These are phyloP conservation scores for Holothuria leucospilota DNA, from an alignment of 53 echinoderm and acorn worm species.

Conservation along the genomic window DNA sequence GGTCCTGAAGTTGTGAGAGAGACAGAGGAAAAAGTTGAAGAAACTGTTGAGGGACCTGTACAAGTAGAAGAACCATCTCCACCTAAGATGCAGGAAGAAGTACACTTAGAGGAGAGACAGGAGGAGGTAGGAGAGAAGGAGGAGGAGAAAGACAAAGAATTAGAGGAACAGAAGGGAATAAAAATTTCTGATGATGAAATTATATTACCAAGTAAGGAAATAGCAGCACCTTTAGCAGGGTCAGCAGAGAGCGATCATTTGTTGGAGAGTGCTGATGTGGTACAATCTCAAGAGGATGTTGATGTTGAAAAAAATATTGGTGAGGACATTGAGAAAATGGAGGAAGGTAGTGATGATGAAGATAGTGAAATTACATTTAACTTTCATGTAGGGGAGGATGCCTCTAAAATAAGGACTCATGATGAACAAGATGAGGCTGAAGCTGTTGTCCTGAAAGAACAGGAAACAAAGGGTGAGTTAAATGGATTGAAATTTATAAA, in stretches of 20 bases:
- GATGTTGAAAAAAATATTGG: too few species aligned
- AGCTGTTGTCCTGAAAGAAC: slow-evolving; percentile 29
- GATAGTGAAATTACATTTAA: slow-evolving; percentile 83
- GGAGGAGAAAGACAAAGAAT: not conserved
- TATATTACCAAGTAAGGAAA: not conserved
- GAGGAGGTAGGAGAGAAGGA: not conserved
- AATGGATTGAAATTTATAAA: too few species aligned
- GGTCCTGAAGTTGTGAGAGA: not conserved
- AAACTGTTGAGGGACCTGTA: not conserved
- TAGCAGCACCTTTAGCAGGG: slow-evolving; percentile 2
- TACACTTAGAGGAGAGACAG: not conserved
- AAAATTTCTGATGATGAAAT: not conserved
- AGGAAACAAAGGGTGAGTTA: slow-evolving; percentile 43
- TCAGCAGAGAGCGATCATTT: not conserved
- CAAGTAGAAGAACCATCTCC: slow-evolving; percentile 1
- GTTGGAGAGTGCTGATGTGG: not conserved
- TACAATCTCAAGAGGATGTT: not conserved
- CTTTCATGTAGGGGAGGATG: slow-evolving; percentile 46
- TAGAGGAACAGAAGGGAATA: not conserved
- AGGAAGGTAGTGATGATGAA: slow-evolving; percentile 49
- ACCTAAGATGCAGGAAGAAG: slow-evolving; percentile 28
- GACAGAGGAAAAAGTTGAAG: not conserved
- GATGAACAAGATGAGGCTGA: not conserved
- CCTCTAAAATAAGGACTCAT: not conserved
- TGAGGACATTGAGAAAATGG: not conserved